Base-by-base conservation (phyloP, 2,113 vertebrate species). In the Hemiscyllium ocellatum region DNA sequence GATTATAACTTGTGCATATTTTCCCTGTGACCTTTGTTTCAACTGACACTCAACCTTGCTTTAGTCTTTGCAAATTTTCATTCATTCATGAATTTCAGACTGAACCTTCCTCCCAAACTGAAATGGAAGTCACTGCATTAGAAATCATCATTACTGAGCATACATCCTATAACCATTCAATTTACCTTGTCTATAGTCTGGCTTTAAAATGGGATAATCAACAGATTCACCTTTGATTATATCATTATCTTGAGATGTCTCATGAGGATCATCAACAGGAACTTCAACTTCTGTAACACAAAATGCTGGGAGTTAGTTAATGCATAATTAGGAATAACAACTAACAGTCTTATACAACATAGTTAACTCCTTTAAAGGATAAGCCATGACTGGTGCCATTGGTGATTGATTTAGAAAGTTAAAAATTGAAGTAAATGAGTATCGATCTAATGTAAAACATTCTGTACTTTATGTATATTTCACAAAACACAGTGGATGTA, bases 171-270 rank as follows among this genome's bases (percentile, higher is more conserved):
- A 68, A 94, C 37, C 69, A 89, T 86, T 96, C 68, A 29, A 19
- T 96, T 96, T 96, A 98, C 98, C 98, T 97, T 96, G 95, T 96
- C 96, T 97, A 72, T 94, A 96, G 95, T 97, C 96, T 78, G 97
- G 96, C 96, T 97, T 96, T 96, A 97, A 95, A 86, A 96, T 95
- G 94, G 97, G 95, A 96, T 97, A 97, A 96, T 98, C 97, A 96
- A 98, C 97, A 42, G 98, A 98, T 96, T 97, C 96, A 95, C 97
- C 97, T 96, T 97, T 97, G 72, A 97, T 96, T 50, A 97, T 97
- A 97, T 98, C 97, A 96, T 97, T 97, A 97, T 98, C 95, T 95
- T 96, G 97, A 96, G 97, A 96, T 97, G 97, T 97, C 96, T 98
- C 97, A 96, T 97, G 95, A 87, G 97, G 97, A 96, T 97, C 97